Evolutionary conservation across 2,888 invertebrate species (phyloP), one percentile per base, ranked within the genome.

Genomic region (Epinotia demarniana): DNA sequence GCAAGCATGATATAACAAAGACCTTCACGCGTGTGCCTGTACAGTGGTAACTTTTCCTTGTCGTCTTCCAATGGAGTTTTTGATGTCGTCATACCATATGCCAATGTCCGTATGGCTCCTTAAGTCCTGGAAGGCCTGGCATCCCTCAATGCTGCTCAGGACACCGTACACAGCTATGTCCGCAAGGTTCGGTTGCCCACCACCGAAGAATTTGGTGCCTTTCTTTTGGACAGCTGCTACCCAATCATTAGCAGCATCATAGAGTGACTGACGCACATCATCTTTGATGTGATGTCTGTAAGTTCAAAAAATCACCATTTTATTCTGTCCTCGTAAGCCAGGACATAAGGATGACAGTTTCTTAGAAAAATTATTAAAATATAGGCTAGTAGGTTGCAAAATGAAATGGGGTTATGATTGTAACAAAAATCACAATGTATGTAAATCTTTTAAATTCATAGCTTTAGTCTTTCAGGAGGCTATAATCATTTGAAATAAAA

Each of bases 151-250:
- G 85, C 99, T 98, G 87, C 96, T 97, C 5, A 99, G 93, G 3
- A 98, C 96, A 1, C 99, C 99, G 86, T 96, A 99, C 1, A 99
- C 97, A 0, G 98, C 96, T 68, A 99, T 93, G 94, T 99, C 99
- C 0, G 99, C 98, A 9, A 99, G 94, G 88, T 99, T 97, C 0
- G 99, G 99, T 78, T 95, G 89, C 18, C 95, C 89, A 0, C 99
- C 99, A 9, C 99, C 99, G 92, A 98, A 95, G 87, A 98, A 99
- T 27, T 93, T 93, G 0, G 95, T 95, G 3, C 96, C 96, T 80
- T 96, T 96, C 60, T 94, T 94, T 55, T 96, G 95, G 1, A 99
- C 88, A 43, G 96, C 97, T 62, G 89, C 93, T 72, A 96, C 94
- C 98, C 99, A 99, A 61, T 95, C 93, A 83, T 97, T 96, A 70